phyloP scores from a whole-genome alignment of 2,113 vertebrate species.

The Heteronetta atricapilla region DNA sequence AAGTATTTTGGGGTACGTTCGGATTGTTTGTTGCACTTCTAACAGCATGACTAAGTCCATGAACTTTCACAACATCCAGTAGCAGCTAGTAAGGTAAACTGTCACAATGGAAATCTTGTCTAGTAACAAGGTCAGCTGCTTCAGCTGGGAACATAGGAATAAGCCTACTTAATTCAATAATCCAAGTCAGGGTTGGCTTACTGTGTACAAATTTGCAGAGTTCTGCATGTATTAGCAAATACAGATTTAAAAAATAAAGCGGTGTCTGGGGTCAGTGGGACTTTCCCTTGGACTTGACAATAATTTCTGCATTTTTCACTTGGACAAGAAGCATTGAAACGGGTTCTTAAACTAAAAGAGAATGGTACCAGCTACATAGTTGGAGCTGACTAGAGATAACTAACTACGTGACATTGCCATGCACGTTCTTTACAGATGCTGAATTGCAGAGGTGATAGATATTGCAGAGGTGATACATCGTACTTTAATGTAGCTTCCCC shows the following conservation, averaged over 20 bases:
- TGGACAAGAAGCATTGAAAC: neutral
- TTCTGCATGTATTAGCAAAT: neutral
- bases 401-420: accelerated
- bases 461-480: neutral
- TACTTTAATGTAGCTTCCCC: neutral
- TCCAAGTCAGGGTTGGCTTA: neutral
- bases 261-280: neutral
- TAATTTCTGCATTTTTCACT: neutral
- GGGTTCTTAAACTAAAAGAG: neutral
- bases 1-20: neutral
- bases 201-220: neutral
- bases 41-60: neutral
- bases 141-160: neutral
- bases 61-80: neutral
- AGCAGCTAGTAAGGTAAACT: neutral
- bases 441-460: neutral
- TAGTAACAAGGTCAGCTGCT: neutral
- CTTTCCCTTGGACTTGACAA: neutral
- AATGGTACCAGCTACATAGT: neutral
- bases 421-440: neutral
- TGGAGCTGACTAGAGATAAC: neutral
- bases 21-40: neutral
- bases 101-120: neutral
- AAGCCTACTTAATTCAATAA: neutral
- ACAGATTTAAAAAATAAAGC: neutral